phyloP scores from a whole-genome alignment of 1,140 invertebrate genomes.

The Capitella teleta region DNA sequence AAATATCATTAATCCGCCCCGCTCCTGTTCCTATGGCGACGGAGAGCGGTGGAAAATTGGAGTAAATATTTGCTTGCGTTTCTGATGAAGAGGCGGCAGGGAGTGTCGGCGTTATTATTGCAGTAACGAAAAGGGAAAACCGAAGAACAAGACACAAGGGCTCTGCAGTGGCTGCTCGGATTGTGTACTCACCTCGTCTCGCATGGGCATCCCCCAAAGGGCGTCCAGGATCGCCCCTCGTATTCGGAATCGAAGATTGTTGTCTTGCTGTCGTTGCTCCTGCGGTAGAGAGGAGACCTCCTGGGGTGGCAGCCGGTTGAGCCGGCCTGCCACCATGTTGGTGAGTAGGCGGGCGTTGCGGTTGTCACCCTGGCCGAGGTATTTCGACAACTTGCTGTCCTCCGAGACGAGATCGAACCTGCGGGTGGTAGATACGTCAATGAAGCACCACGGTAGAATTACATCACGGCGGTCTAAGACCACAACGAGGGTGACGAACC shows the following conservation, averaged over 20 bases:
- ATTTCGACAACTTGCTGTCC: neutral
- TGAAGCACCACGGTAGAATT: neutral
- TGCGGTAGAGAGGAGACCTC: neutral
- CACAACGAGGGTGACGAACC: too few species aligned
- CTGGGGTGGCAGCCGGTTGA: neutral
- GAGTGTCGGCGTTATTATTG: too few species aligned
- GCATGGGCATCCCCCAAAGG: neutral
- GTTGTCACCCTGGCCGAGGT: slow-evolving; percentile 3
- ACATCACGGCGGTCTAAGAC: neutral
- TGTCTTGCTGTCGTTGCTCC: neutral
- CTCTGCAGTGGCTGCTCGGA: too few species aligned
- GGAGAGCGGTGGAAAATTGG: too few species aligned
- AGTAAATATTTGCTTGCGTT: too few species aligned
- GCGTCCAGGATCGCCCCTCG: neutral
- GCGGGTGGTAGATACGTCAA: neutral
- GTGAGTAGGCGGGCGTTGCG: slow-evolving; percentile 1
- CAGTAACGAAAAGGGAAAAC: too few species aligned
- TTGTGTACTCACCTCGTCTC: slow-evolving; percentile 7
- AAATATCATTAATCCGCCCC: too few species aligned
- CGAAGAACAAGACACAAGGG: too few species aligned
- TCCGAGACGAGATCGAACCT: slow-evolving; percentile 6
- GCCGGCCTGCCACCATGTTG: slow-evolving; percentile 2
- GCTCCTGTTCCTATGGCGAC: too few species aligned
- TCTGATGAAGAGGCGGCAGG: too few species aligned
- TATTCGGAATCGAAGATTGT: neutral